Conservation (phyloP, 1,140 invertebrate genomes). For the Drosophila hydei region DNA sequence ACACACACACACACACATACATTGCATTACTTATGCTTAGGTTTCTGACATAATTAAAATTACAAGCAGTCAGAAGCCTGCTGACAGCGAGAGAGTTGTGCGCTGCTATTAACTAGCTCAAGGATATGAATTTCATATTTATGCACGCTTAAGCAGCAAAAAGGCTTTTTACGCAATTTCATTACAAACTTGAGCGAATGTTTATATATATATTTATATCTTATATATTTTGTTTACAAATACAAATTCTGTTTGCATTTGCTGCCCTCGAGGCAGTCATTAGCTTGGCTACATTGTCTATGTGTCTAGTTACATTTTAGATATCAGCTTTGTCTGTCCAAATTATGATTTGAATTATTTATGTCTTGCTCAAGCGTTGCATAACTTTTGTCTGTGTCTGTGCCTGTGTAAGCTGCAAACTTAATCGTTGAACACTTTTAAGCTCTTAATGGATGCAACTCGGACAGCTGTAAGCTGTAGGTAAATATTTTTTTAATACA, state of each 20-base stretch:
- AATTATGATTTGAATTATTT: neutral
- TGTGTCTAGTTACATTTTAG: neutral
- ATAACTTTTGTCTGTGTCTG: conserved; percentile 1
- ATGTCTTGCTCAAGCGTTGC: neutral
- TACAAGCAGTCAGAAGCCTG: conserved; percentile 9
- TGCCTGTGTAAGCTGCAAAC: conserved; percentile 10
- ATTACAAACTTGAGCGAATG: conserved; percentile 4
- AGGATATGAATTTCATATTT: conserved; percentile 40
- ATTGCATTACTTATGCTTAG: conserved; percentile 32
- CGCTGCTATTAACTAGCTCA: conserved; percentile 23
- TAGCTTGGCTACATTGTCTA: neutral
- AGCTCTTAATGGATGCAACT: neutral
- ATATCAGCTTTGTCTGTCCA: neutral
- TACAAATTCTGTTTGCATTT: neutral
- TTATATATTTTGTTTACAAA: neutral
- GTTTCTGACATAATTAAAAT: conserved; percentile 47
- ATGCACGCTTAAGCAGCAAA: conserved; percentile 33
- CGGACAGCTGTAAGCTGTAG: neutral
- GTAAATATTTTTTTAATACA: neutral
- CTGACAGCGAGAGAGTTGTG: no score
- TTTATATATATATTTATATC: neutral
- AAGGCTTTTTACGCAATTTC: conserved; percentile 37
- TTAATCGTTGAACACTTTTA: conserved; percentile 12
- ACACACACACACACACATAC: conserved; percentile 5
- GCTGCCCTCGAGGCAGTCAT: neutral